These are phyloP conservation scores for Horisme vitalbata DNA, from an alignment of 2,888 invertebrate species.

Conservation along the genomic window DNA sequence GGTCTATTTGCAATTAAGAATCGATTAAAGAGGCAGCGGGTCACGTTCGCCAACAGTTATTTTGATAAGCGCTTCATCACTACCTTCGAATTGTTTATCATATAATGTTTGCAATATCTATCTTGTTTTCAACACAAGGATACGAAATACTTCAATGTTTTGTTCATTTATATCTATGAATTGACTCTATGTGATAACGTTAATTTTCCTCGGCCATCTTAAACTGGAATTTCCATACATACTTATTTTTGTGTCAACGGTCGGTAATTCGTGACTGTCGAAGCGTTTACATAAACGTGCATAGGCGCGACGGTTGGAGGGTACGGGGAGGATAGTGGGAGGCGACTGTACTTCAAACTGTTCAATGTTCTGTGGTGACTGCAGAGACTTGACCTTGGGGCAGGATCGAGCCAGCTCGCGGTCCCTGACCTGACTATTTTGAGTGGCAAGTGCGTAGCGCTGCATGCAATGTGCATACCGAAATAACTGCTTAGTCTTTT, in stretches of 20 bases:
- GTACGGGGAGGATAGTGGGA: slow-evolving; percentile 35
- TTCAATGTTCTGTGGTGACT: slow-evolving; percentile 39
- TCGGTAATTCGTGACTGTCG: slow-evolving; percentile 51
- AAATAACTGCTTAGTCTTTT: slow-evolving; percentile 72
- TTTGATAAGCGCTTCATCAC: slow-evolving; percentile 47
- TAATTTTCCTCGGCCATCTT: slow-evolving; percentile 8
- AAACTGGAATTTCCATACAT: slow-evolving; percentile 18
- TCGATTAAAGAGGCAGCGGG: slow-evolving; percentile 65
- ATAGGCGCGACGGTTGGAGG: slow-evolving; percentile 36
- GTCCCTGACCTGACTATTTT: slow-evolving; percentile 83
- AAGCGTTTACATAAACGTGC: slow-evolving; percentile 55
- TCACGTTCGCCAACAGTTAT: slow-evolving; percentile 72
- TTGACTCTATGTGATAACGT: slow-evolving; percentile 2
- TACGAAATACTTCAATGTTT: slow-evolving; percentile 20
- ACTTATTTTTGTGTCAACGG: slow-evolving; percentile 24
- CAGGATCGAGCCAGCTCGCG: slow-evolving; percentile 78
- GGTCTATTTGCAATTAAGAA: slow-evolving; percentile 78
- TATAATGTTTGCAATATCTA: slow-evolving; percentile 42
- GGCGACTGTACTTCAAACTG: slow-evolving; percentile 38
- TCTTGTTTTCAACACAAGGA: slow-evolving; percentile 30
- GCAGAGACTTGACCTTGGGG: slow-evolving; percentile 81
- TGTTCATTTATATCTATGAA: slow-evolving; percentile 20
- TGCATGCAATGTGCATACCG: slow-evolving; percentile 82
- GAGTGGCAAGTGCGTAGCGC: slow-evolving; percentile 80
- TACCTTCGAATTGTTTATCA: slow-evolving; percentile 30